phyloP scores from a whole-genome alignment of 2,888 invertebrate species.

The Pseudolycoriella hygida region DNA sequence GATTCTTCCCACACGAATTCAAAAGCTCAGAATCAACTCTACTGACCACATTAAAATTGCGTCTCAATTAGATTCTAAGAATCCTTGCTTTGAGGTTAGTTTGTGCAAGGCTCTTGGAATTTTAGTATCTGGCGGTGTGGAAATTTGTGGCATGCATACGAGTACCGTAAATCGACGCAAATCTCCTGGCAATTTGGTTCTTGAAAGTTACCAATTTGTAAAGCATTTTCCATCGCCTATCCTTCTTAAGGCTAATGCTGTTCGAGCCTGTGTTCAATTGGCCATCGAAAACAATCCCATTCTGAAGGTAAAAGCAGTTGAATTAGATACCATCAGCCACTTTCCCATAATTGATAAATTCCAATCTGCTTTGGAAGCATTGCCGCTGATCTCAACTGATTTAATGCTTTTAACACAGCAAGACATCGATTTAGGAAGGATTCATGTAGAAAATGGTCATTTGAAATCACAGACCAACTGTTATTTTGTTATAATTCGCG shows the following conservation, averaged over 20 bases:
- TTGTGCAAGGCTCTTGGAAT: conserved; percentile 18
- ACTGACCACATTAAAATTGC: conserved; percentile 36
- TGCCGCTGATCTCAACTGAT: conserved; percentile 51
- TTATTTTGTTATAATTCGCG: conserved; percentile 19
- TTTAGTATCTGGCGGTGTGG: conserved; percentile 52
- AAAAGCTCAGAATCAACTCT: conserved; percentile 51
- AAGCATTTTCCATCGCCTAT: conserved; percentile 33
- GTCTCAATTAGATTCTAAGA: conserved; percentile 22
- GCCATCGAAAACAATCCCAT: conserved; percentile 50
- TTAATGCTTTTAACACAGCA: conserved; percentile 32
- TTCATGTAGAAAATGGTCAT: conserved; percentile 44
- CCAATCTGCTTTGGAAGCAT: conserved; percentile 40
- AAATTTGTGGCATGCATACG: conserved; percentile 51
- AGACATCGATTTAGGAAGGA: conserved; percentile 15
- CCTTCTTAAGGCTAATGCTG: conserved; percentile 28
- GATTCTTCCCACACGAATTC: conserved; percentile 50
- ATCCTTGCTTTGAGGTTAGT: conserved; percentile 20
- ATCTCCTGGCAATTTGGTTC: conserved; percentile 50
- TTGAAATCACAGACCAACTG: conserved; percentile 25
- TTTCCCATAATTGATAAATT: conserved; percentile 37
- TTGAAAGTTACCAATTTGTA: conserved; percentile 59
- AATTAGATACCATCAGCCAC: conserved; percentile 32
- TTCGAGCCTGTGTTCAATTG: conserved; percentile 46
- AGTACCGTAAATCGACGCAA: conserved; percentile 52
- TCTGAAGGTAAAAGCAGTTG: conserved; percentile 40